Base-by-base conservation (phyloP, 2,888 invertebrate species). In the Cepaea hortensis region DNA sequence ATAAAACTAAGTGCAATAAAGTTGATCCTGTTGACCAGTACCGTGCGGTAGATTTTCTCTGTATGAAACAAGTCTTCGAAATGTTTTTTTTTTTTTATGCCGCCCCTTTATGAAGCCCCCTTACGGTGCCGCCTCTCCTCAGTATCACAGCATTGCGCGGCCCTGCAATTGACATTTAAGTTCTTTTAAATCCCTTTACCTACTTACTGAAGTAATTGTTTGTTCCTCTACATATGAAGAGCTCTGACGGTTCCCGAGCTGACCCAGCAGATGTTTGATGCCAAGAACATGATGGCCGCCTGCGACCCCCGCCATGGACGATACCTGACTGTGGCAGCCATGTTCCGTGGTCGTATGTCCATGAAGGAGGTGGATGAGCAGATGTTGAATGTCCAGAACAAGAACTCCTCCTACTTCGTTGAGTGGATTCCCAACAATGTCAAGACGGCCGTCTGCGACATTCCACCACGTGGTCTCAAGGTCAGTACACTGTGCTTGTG, bases 221-320 rank as follows among this genome's bases (percentile, higher is more conserved):
- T 61, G 7, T 72, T 11, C 50, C 35, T 83, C 15, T 65, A 23
- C 46, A 35, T 1, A 65, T 55, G n/a, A 35, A 86, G 86, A 83
- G 87, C 87, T 50, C 84, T 87, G 80, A 87, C 87, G 46, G 87
- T 87, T 0, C 87, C 87, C 18, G 93, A 93, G 85, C 91, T 93
- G 61, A 93, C 93, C 48, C 93, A 93, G 90, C 89, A 97, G 95
- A 96, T 97, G 96, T 98, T 98, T 95, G 98, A 98, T 95, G 97
- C 98, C 90, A 98, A 98, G 95, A 98, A 98, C 95, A 98, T 98
- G 98, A 98, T 98, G 98, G 97, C 98, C 81, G 98, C 98, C 15
- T 98, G 98, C 94, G 98, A 98, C 95, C 98, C 98, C 2, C 96
- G 98, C 87, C 97, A 98, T 95, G 98, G 98, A 70, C 96, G 97